These are phyloP conservation scores for Tromatobia lineatoria DNA, from an alignment of 2,888 invertebrate species.

Conservation along the genomic window DNA sequence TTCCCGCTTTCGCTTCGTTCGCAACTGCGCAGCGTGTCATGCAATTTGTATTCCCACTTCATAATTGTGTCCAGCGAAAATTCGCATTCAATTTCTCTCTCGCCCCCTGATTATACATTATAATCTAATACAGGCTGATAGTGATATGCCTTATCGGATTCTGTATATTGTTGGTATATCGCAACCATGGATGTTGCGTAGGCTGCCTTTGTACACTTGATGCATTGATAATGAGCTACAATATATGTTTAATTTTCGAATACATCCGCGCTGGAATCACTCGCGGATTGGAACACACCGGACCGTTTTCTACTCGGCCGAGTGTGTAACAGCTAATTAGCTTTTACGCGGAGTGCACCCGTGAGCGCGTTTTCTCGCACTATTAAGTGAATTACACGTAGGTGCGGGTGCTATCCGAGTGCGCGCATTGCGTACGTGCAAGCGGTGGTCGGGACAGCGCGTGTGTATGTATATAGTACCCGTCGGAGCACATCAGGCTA, in stretches of 20 bases:
- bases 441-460: slow-evolving; percentile 3
- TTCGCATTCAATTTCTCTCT: slow-evolving; percentile 34
- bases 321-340: slow-evolving; percentile 81
- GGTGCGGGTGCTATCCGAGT: slow-evolving; percentile 46
- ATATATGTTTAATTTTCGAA: not conserved
- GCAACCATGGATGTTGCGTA: slow-evolving; percentile 39
- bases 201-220: not conserved
- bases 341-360: slow-evolving; percentile 72
- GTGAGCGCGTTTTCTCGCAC: slow-evolving; percentile 56
- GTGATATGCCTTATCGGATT: slow-evolving; percentile 53
- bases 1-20: slow-evolving; percentile 17
- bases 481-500: slow-evolving; percentile 3
- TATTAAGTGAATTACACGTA: slow-evolving; percentile 78
- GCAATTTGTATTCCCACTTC: slow-evolving; percentile 37
- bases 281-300: slow-evolving; percentile 60
- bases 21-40: not conserved
- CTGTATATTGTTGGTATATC: slow-evolving; percentile 28
- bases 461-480: slow-evolving; percentile 3
- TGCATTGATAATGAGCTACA: not conserved
- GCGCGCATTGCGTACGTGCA: slow-evolving; percentile 39
- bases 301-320: slow-evolving; percentile 79
- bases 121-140: slow-evolving; percentile 45
- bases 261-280: not conserved
- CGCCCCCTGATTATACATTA: not conserved
- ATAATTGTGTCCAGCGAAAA: slow-evolving; percentile 19